phyloP scores from a whole-genome alignment of 2,797 vertebrate species.

The Orientallactaga sibirica region DNA sequence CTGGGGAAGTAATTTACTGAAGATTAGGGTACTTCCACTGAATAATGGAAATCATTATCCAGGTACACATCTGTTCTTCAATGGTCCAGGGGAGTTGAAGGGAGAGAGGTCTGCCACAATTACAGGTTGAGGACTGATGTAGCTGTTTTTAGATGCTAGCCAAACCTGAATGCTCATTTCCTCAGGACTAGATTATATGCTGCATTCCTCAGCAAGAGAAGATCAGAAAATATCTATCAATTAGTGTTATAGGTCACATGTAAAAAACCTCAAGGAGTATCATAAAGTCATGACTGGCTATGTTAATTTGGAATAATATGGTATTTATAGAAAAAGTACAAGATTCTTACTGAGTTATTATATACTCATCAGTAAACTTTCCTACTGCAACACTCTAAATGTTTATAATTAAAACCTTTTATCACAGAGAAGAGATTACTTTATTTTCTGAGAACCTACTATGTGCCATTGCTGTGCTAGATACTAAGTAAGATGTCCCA shows the following conservation, averaged over 20 bases:
- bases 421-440: background rate
- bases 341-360: background rate
- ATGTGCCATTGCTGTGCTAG: background rate
- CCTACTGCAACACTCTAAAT: background rate
- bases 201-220: slow-evolving; percentile 6
- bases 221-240: background rate
- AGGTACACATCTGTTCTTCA: slow-evolving; percentile 49
- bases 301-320: slow-evolving; percentile 1
- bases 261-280: background rate
- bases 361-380: background rate
- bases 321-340: slow-evolving; percentile 22
- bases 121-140: slow-evolving; percentile 26
- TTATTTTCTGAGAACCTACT: background rate
- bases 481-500: background rate
- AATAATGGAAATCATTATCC: background rate
- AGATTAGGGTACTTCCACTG: slow-evolving; percentile 13
- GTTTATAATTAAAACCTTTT: background rate
- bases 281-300: background rate
- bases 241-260: background rate
- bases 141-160: slow-evolving; percentile 3
- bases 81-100: background rate
- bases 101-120: background rate
- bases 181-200: background rate
- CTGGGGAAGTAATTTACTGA: slow-evolving; percentile 41
- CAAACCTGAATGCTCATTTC: slow-evolving; percentile 3